Evolutionary conservation across 2,888 invertebrate species (phyloP).

Genomic region (Salticus scenicus): DNA sequence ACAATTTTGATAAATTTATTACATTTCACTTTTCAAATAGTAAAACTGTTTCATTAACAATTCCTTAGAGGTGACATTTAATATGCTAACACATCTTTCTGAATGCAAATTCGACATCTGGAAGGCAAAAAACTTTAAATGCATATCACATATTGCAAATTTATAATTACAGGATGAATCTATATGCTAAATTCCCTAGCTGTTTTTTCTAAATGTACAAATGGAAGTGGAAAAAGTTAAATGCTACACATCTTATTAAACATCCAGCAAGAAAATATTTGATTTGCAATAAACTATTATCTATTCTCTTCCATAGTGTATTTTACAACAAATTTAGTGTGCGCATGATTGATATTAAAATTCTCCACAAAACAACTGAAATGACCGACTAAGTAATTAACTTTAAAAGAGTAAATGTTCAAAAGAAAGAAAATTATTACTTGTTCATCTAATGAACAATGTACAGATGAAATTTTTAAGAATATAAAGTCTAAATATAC

Average conservation of each 20-base stretch:
- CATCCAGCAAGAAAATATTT: slow-evolving; percentile 38
- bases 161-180: slow-evolving; percentile 21
- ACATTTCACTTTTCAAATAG: slow-evolving; percentile 34
- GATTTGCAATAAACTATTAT: slow-evolving; percentile 8
- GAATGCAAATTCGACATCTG: slow-evolving; percentile 33
- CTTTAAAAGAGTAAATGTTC: background rate
- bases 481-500: too few species aligned
- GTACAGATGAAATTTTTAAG: too few species aligned
- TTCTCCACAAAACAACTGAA: slow-evolving; percentile 27
- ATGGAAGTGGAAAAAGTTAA: slow-evolving; percentile 27
- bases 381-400: background rate
- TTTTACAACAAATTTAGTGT: slow-evolving; percentile 13
- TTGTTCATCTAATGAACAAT: too few species aligned
- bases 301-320: background rate
- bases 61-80: slow-evolving; percentile 20
- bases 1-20: slow-evolving; percentile 42
- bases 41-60: slow-evolving; percentile 24
- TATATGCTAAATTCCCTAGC: background rate
- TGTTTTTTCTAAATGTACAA: slow-evolving; percentile 11
- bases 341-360: slow-evolving; percentile 52
- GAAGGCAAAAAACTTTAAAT: slow-evolving; percentile 46
- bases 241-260: slow-evolving; percentile 23
- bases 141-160: slow-evolving; percentile 24
- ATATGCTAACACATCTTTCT: slow-evolving; percentile 25
- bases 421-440: too few species aligned